Evolutionary conservation across 30 jellyfish, hydroid and myxozoan species (phyloP).

Genomic region (Cassiopea xamachana): DNA sequence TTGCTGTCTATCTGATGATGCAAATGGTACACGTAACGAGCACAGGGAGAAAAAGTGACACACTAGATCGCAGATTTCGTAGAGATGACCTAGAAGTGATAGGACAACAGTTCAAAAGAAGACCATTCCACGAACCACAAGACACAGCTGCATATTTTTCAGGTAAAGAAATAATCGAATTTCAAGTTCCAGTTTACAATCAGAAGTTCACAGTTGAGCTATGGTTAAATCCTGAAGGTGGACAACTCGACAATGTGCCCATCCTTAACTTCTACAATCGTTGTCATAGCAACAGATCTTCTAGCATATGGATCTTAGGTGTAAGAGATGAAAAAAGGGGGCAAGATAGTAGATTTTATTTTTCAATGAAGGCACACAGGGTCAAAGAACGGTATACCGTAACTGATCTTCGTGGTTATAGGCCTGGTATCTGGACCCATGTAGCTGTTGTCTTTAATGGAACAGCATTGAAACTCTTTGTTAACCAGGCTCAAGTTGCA

Average conservation of each 20-base stretch:
- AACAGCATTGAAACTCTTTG: constrained; percentile 50
- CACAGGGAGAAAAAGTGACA: constrained; percentile 3
- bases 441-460: constrained; percentile 90
- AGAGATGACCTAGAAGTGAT: constrained; percentile 73
- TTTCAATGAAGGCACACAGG: constrained; percentile 66
- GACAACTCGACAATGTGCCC: constrained; percentile 76
- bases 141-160: constrained; percentile 78
- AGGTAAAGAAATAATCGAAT: constrained; percentile 76
- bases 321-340: constrained; percentile 32
- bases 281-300: constrained; percentile 32
- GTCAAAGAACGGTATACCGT: constrained; percentile 11
- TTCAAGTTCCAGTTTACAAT: constrained; percentile 13
- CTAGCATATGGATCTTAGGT: constrained; percentile 64
- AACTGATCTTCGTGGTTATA: constrained; percentile 41
- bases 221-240: constrained; percentile 94
- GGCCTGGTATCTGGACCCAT: constrained; percentile 79
- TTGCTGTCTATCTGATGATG: background rate
- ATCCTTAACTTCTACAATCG: constrained; percentile 62
- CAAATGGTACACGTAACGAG: background rate
- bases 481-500: constrained; percentile 87
- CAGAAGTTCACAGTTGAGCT: constrained; percentile 71
- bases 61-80: constrained; percentile 42
- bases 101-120: constrained; percentile 29
- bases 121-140: background rate
- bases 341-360: constrained; percentile 56